Base-by-base conservation (phyloP, 2,113 vertebrate species). In the Dasyurus viverrinus region DNA sequence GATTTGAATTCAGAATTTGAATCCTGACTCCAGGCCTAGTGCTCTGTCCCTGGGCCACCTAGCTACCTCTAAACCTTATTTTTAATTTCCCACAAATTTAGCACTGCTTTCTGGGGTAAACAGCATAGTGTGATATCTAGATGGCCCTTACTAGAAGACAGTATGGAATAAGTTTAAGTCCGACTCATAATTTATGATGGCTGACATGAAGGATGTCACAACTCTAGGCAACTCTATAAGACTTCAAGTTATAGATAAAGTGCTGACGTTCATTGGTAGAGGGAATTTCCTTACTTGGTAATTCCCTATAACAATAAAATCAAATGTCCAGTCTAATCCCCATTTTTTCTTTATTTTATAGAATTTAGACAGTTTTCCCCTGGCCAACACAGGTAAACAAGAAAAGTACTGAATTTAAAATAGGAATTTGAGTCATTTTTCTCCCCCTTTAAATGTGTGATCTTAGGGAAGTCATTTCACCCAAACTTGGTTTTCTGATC, bases 401-500 rank as follows among this genome's bases (percentile, higher is more conserved):
- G 12, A 84, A 57, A 57, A 9, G 1, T 42, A 42, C n/a, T 42
- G 16, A 42, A 23, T 84, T 84, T 42, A 84, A 42, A 42, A 84
- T 42, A 42, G n/a, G 68, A 42, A 42, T 84, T 42, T 42, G 36
- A 42, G 68, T 76, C 36, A 16, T 42, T 19, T 6, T 5, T 42
- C 68, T 76, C 42, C 68, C 19, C n/a, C 36, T 42, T 68, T 76
- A 76, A 76, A 76, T 76, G 12, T 68, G 60, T 68, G 12, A 84
- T 30, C 6, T 22, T n/a, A 42, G 19, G n/a, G 68, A 84, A 84
- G n/a, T 42, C 68, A 84, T 84, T 8, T 76, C 36, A 42, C 42
- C 19, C 27, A 84, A 84, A 19, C 94, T 93, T 93, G 60, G 90
- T 93, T 95, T 95, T 42, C 60, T 52, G 48, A 26, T 84, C 89